Evolutionary conservation across 2,888 invertebrate genomes (phyloP).

Genomic region (Lamproptera curius): DNA sequence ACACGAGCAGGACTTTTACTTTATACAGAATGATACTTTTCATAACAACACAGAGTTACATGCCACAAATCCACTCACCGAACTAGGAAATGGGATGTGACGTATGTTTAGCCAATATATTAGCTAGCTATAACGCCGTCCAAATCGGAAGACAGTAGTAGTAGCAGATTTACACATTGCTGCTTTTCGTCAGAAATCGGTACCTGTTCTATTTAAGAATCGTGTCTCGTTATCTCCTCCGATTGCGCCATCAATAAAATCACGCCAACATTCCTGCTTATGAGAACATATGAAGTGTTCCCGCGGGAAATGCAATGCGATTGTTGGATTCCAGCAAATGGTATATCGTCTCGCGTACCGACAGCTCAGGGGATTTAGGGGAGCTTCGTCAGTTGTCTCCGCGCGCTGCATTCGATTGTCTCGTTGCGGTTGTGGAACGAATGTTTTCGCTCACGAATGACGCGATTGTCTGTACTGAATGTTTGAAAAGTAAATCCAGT

Average conservation of each 20-base stretch:
- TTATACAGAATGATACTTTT: no score
- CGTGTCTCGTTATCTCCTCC: slow-evolving; percentile 13
- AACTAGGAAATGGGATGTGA: not conserved
- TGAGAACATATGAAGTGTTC: slow-evolving; percentile 34
- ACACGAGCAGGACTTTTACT: no score
- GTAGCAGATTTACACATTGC: no score
- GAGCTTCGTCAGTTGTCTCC: slow-evolving; percentile 20
- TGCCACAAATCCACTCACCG: no score
- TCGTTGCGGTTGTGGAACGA: not conserved
- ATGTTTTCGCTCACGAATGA: not conserved
- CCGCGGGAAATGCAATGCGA: slow-evolving; percentile 41
- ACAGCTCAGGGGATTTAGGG: slow-evolving; percentile 36
- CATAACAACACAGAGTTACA: not conserved
- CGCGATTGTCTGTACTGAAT: slow-evolving; percentile 6
- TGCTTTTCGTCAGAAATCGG: no score
- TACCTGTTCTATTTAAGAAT: not conserved
- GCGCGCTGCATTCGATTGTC: slow-evolving; percentile 7
- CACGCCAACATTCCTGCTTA: slow-evolving; percentile 28
- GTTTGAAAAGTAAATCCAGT: slow-evolving; percentile 4
- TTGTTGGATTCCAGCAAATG: slow-evolving; percentile 50
- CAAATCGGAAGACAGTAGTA: no score
- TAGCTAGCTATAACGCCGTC: not conserved
- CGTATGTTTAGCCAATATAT: not conserved
- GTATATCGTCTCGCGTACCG: slow-evolving; percentile 29
- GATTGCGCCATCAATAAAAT: slow-evolving; percentile 28